phyloP scores from a whole-genome alignment of 2,113 vertebrate species.

The Ahaetulla prasina region DNA sequence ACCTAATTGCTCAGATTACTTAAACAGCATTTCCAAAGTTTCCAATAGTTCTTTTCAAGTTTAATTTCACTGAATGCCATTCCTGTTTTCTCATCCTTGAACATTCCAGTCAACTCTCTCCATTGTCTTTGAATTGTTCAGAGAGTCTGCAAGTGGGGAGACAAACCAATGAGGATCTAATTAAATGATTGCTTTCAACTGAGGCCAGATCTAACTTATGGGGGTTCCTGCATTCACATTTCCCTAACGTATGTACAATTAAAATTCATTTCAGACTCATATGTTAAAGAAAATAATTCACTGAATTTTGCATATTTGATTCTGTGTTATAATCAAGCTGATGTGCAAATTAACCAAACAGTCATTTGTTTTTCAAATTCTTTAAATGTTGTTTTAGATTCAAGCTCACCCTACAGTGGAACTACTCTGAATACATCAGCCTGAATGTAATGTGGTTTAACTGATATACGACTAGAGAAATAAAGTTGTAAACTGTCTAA shows the following conservation, averaged over 20 bases:
- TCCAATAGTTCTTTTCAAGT: not conserved
- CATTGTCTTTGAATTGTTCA: not conserved
- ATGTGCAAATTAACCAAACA: not conserved
- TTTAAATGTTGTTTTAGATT: not conserved
- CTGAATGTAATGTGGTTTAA: not conserved
- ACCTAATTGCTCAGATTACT: not conserved
- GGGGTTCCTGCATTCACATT: not conserved
- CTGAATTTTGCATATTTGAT: not conserved
- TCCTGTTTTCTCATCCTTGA: not conserved
- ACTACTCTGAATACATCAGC: not conserved
- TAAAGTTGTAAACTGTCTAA: not conserved
- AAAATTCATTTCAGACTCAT: not conserved
- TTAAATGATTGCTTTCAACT: not conserved
- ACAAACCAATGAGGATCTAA: not conserved
- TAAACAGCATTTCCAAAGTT: not conserved
- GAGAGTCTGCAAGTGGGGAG: not conserved
- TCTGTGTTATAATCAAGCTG: not conserved
- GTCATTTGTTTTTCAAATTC: not conserved
- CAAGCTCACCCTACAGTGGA: not conserved
- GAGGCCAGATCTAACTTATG: not conserved
- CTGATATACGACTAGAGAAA: not conserved
- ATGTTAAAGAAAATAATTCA: not conserved
- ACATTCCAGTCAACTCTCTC: not conserved
- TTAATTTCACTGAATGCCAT: not conserved
- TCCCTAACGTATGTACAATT: not conserved